These are phyloP conservation scores for Botrylloides violaceus DNA, from an alignment of 23 tunicate genomes.

Conservation along the genomic window DNA sequence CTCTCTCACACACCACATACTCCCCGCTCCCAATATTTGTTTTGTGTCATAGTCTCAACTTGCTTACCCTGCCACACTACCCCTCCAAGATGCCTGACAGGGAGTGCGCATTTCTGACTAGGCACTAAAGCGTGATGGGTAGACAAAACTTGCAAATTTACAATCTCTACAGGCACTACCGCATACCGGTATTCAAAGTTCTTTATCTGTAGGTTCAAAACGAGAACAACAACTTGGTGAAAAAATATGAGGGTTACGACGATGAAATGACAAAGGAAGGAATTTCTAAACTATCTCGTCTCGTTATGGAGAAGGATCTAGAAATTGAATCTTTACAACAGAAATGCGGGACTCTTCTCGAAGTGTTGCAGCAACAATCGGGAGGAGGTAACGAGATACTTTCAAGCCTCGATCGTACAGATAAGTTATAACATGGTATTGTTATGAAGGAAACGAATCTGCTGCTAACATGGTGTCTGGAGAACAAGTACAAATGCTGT, in stretches of 20 bases:
- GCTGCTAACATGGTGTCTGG: slow-evolving; percentile 11
- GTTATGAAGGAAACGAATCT: background rate
- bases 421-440: background rate
- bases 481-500: slow-evolving; percentile 49
- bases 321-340: slow-evolving; percentile 71
- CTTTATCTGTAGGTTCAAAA: slow-evolving; percentile 38
- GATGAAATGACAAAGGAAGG: slow-evolving; percentile 77
- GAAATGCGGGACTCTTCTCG: slow-evolving; percentile 69
- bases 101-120: no score
- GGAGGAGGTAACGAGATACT: no score
- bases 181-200: no score
- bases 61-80: no score
- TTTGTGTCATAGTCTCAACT: no score
- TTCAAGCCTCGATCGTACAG: background rate
- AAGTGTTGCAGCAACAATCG: slow-evolving; percentile 77
- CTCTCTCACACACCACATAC: no score
- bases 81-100: no score
- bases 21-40: no score
- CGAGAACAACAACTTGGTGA: slow-evolving; percentile 37
- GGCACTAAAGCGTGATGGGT: background rate
- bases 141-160: background rate
- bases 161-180: background rate
- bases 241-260: slow-evolving; percentile 70
- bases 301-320: slow-evolving; percentile 67
- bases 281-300: slow-evolving; percentile 55